These are phyloP conservation scores for Clunio marinus DNA, from an alignment of 2,888 invertebrate genomes.

Conservation along the genomic window DNA sequence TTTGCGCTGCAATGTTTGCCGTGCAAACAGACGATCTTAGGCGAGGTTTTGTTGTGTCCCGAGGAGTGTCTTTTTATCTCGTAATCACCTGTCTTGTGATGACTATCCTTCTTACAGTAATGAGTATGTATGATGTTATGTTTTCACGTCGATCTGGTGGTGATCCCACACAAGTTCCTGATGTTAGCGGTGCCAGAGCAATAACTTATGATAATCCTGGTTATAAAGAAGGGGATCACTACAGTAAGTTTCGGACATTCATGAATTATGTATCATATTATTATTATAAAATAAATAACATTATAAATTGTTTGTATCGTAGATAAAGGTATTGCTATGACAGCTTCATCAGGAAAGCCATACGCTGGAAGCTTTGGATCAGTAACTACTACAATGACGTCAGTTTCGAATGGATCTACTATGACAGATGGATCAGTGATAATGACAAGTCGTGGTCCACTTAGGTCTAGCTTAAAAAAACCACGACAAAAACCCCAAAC, in stretches of 20 bases:
- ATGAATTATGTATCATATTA: no score
- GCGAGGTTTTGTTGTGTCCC: constrained; percentile 67
- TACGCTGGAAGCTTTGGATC: constrained; percentile 71
- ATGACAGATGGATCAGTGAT: constrained; percentile 44
- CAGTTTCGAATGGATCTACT: constrained; percentile 55
- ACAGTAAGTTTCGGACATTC: constrained; percentile 43
- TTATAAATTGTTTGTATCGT: constrained; percentile 11
- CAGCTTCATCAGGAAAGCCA: constrained; percentile 80
- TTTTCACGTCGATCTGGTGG: constrained; percentile 72
- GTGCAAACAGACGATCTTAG: constrained; percentile 76
- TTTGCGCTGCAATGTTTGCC: constrained; percentile 77
- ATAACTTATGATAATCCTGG: constrained; percentile 84
- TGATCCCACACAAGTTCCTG: constrained; percentile 67
- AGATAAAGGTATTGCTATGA: constrained; percentile 70
- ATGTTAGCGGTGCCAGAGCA: constrained; percentile 57
- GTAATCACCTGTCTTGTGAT: constrained; percentile 75
- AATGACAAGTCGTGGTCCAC: constrained; percentile 53
- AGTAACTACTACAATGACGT: constrained; percentile 68
- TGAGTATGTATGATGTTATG: constrained; percentile 75
- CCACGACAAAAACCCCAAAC: constrained; percentile 55
- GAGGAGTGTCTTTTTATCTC: constrained; percentile 82
- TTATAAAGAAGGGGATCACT: constrained; percentile 63
- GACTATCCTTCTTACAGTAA: constrained; percentile 69
- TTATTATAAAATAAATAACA: not conserved
- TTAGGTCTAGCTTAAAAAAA: constrained; percentile 79